These are phyloP conservation scores for Saxicola maurus DNA, from an alignment of 2,797 vertebrate species.

Conservation along the genomic window DNA sequence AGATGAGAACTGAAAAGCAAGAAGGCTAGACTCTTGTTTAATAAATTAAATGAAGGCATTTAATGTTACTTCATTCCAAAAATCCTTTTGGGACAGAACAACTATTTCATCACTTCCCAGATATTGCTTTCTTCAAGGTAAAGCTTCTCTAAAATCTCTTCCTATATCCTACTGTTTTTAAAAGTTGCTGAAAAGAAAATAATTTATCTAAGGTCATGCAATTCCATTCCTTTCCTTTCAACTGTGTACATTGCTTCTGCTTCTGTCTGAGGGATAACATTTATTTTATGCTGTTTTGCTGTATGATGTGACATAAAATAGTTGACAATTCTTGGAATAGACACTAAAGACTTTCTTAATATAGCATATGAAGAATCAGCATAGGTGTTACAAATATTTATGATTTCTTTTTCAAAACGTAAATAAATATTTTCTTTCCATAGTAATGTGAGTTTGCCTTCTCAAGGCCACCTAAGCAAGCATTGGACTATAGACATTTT, in stretches of 20 bases:
- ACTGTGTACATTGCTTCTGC: not conserved
- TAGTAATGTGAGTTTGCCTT: not conserved
- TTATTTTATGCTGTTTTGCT: not conserved
- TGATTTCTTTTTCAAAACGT: not conserved
- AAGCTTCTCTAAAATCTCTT: not conserved
- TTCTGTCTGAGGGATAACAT: not conserved
- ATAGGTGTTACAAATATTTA: not conserved
- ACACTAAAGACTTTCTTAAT: not conserved
- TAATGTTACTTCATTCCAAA: slow-evolving; percentile 3
- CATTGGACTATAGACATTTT: not conserved
- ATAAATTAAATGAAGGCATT: not conserved
- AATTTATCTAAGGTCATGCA: not conserved
- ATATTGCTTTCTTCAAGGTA: slow-evolving; percentile 3
- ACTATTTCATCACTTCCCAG: not conserved
- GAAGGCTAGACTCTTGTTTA: slow-evolving; percentile 11
- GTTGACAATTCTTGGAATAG: not conserved
- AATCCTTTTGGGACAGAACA: not conserved
- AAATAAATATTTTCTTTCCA: not conserved
- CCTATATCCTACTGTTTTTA: not conserved
- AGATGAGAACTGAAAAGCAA: not conserved
- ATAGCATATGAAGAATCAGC: not conserved
- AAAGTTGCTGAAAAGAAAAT: not conserved
- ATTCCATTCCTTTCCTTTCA: not conserved
- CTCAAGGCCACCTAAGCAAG: not conserved
- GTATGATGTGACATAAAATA: not conserved